Conservation (phyloP, 2,888 invertebrate species). For the Altica lythri region DNA sequence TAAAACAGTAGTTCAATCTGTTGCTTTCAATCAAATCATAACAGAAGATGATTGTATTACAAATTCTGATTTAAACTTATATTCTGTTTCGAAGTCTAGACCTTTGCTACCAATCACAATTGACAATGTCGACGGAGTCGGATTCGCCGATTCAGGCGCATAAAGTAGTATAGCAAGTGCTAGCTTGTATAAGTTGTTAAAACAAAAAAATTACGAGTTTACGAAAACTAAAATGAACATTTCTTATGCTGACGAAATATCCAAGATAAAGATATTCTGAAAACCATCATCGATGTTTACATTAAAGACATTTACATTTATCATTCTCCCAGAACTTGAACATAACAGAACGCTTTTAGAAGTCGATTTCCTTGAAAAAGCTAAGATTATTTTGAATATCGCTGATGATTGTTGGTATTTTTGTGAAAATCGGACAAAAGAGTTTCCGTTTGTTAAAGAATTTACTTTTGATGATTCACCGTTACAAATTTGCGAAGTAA, state of each 20-base stretch:
- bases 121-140: too few species aligned
- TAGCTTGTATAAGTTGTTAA: background rate
- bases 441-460: too few species aligned
- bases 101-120: too few species aligned
- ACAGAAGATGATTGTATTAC: background rate
- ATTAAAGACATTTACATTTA: background rate
- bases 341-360: slow-evolving; percentile 4
- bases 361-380: slow-evolving; percentile 4
- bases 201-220: background rate
- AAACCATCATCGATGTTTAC: too few species aligned
- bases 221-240: too few species aligned
- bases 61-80: too few species aligned
- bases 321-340: slow-evolving; percentile 6
- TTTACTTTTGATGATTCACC: too few species aligned
- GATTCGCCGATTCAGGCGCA: too few species aligned
- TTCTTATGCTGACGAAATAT: background rate
- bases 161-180: background rate
- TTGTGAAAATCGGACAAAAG: slow-evolving; percentile 3
- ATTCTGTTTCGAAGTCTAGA: too few species aligned
- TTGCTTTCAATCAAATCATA: slow-evolving; percentile 4
- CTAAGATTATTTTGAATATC: too few species aligned
- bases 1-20: background rate
- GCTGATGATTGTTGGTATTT: slow-evolving; percentile 6
- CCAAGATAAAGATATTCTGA: background rate
- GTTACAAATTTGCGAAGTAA: too few species aligned